phyloP scores from a whole-genome alignment of 2,797 vertebrate genomes.

The Coracias cyanogaster region DNA sequence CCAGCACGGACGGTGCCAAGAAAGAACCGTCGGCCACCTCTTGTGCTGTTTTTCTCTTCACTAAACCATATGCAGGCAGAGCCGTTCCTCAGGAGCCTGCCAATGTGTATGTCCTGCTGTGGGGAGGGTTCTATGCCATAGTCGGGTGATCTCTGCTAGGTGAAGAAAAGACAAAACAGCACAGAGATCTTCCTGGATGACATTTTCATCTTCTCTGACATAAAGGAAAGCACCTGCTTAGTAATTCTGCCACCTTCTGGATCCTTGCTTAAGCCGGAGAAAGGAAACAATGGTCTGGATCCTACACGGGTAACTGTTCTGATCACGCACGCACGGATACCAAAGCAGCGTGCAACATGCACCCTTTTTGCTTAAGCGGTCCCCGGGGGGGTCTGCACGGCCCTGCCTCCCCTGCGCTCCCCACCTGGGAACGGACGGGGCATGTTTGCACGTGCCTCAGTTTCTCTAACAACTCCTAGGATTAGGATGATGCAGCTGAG shows the following conservation, averaged over 20 bases:
- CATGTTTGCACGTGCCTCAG: not conserved
- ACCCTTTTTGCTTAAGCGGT: accelerated
- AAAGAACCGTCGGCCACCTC: not conserved
- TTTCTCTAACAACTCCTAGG: not conserved
- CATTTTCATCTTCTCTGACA: not conserved
- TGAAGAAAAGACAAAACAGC: not conserved
- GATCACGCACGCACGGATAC: not conserved
- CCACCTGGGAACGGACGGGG: not conserved
- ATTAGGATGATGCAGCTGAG: not conserved
- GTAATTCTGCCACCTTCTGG: slow-evolving; percentile 25
- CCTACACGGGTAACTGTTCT: not conserved
- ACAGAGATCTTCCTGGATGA: not conserved
- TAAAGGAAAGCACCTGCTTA: not conserved
- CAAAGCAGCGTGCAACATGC: too few relatives aligned
- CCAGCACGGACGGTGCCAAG: not conserved
- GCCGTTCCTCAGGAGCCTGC: not conserved
- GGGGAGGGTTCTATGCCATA: not conserved
- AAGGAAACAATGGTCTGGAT: not conserved
- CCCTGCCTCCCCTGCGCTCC: not conserved
- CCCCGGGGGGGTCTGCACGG: not conserved
- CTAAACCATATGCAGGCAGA: not conserved
- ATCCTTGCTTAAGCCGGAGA: not conserved
- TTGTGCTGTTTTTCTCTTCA: not conserved
- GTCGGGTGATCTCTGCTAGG: not conserved
- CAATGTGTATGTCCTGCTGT: not conserved